These are phyloP conservation scores for Oryzias celebensis DNA, from an alignment of 2,113 vertebrate species.

Conservation along the genomic window DNA sequence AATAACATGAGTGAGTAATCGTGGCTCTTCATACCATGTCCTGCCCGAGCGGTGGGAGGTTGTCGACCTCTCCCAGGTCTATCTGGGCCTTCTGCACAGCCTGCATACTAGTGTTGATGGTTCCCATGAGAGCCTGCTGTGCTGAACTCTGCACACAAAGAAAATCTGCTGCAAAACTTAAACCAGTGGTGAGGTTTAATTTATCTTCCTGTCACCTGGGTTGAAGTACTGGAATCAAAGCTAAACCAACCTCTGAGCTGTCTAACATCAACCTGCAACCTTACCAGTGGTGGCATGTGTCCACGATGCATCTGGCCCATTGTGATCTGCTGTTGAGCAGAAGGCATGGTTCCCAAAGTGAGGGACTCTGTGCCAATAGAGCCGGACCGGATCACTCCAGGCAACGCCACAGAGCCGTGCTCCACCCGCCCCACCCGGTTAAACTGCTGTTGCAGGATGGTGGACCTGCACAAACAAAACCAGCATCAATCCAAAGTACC, in stretches of 20 bases:
- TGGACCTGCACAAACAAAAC: conserved; percentile 60
- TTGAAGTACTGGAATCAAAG: too few relatives aligned
- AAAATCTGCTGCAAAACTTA: neutral
- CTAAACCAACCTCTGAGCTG: neutral
- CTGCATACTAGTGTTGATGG: conserved; percentile 98
- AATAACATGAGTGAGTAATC: too few relatives aligned
- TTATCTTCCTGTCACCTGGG: too few relatives aligned
- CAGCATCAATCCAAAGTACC: too few relatives aligned
- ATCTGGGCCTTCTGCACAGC: conserved; percentile 95
- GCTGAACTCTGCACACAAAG: conserved; percentile 85
- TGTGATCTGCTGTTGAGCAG: conserved; percentile 93
- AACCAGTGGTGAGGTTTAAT: too few relatives aligned
- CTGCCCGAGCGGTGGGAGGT: conserved; percentile 91
- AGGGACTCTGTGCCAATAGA: conserved; percentile 92
- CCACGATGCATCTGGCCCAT: conserved; percentile 97
- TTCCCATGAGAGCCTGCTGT: conserved; percentile 97
- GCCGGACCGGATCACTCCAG: conserved; percentile 93
- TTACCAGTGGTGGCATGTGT: conserved; percentile 97
- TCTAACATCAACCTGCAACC: neutral
- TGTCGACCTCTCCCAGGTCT: conserved; percentile 90
- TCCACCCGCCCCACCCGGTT: conserved; percentile 91
- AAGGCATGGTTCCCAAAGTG: conserved; percentile 94
- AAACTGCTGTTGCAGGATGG: conserved; percentile 97
- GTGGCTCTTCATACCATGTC: conserved; percentile 84
- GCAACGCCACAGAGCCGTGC: conserved; percentile 91